Evolutionary conservation across 2,888 invertebrate species (phyloP), one percentile per base, ranked within the genome.

Genomic region (Molorchus minor): DNA sequence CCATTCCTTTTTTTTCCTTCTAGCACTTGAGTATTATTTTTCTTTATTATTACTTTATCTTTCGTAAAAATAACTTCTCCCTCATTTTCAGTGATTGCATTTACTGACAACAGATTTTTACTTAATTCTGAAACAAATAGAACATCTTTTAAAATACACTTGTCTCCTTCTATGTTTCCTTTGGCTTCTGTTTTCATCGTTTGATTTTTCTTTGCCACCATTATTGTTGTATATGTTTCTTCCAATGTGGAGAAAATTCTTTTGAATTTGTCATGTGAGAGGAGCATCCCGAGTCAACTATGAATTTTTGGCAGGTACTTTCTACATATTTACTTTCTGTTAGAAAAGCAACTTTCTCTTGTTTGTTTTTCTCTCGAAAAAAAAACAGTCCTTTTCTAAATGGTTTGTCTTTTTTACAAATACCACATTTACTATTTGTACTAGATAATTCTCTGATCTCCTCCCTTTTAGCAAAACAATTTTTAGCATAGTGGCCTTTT

Each of bases 101-200:
- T 68, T 10, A 75, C 72, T 0, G 73, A 75, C 3, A 75, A 45
- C 4, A 74, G 44, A 52, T 72, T 75, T 47, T 67, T 73, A 13
- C 65, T 61, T 4, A 75, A 54, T 12, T 67, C 61, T n/a, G 71
- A 71, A 1, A 74, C 67, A 41, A 59, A 65, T 19, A 71, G 43
- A 0, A 65, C 62, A 29, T 74, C 51, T 52, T 61, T 60, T 25
- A 74, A 44, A 41, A 17, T 43, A 49, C 62, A 63, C n/a, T n/a
- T 20, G 47, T 36, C 40, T 19, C 41, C 33, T 57, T 53, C 52
- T n/a, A 62, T 44, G 13, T 15, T 47, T 38, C 58, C 62, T 38
- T 29, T 54, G 7, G 47, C 52, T 49, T 52, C 21, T 21, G 43
- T 43, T 25, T 19, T 41, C 52, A 64, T 58, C 2, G 10, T 36